phyloP scores from a whole-genome alignment of 2,888 invertebrate genomes.

The Ormyrus thymus region DNA sequence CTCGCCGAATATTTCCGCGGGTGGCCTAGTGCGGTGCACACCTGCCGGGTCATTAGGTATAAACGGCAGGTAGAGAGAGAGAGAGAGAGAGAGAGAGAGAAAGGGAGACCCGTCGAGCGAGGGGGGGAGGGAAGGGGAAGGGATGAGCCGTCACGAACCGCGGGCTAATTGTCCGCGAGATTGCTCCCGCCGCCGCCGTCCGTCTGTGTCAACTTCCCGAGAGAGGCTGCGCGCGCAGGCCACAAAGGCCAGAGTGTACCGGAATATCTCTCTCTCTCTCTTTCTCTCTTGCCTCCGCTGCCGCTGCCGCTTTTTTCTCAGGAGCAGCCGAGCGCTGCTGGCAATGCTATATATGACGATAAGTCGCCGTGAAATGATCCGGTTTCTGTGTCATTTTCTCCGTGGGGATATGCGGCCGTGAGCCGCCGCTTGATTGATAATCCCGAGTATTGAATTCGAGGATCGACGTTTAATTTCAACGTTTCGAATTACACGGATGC shows the following conservation, averaged over 20 bases:
- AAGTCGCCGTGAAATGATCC: background rate
- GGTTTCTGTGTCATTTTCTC: background rate
- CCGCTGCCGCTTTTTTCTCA: background rate
- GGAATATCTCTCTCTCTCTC: slow-evolving; percentile 19
- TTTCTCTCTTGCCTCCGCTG: background rate
- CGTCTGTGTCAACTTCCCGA: slow-evolving; percentile 34
- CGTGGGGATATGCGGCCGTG: background rate
- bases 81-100: slow-evolving; percentile 12
- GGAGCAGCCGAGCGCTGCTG: background rate
- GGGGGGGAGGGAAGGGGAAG: slow-evolving; percentile 30
- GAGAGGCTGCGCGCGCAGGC: background rate
- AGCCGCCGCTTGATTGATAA: background rate
- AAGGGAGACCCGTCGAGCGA: slow-evolving; percentile 29
- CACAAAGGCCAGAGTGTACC: slow-evolving; percentile 14
- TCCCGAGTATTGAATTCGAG: no score
- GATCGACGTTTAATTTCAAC: no score
- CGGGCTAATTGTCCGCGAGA: slow-evolving; percentile 73
- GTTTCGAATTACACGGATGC: no score
- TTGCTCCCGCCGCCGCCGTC: slow-evolving; percentile 64
- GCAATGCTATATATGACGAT: background rate
- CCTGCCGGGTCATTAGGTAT: slow-evolving; percentile 74
- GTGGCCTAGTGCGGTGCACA: slow-evolving; percentile 61
- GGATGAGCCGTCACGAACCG: slow-evolving; percentile 71
- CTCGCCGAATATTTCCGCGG: slow-evolving; percentile 54
- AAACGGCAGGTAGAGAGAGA: slow-evolving; percentile 68